These are phyloP conservation scores for Crambe crambe DNA, from an alignment of 37 sponge, comb jelly and placozoan genomes.

Conservation along the genomic window DNA sequence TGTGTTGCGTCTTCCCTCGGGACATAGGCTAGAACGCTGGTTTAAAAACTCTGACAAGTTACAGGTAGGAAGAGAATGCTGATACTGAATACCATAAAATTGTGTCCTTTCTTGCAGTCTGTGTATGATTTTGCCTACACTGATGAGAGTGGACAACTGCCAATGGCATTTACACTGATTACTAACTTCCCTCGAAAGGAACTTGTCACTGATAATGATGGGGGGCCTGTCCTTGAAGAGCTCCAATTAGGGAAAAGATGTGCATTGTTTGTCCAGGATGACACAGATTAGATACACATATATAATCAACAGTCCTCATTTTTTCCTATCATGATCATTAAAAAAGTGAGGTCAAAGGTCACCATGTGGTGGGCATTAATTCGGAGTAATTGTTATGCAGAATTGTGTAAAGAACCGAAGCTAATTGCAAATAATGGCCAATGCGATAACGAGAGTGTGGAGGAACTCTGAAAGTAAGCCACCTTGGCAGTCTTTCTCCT, in stretches of 20 bases:
- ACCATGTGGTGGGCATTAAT: neutral
- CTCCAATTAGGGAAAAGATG: conserved; percentile 56
- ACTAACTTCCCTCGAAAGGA: conserved; percentile 73
- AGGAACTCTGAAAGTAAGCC: neutral
- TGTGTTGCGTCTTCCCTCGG: conserved; percentile 35
- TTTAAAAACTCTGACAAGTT: conserved; percentile 51
- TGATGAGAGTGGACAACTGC: conserved; percentile 20
- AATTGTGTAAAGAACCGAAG: too few species aligned
- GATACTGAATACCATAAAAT: neutral
- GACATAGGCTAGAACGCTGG: conserved; percentile 59
- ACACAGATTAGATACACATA: conserved; percentile 6
- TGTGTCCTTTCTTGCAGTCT: conserved; percentile 14
- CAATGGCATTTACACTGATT: conserved; percentile 36
- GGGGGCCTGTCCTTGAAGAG: conserved; percentile 61
- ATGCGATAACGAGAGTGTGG: neutral
- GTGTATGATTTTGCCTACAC: conserved; percentile 76
- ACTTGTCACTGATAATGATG: conserved; percentile 30
- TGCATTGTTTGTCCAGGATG: conserved; percentile 69
- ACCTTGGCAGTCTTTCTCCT: too few species aligned
- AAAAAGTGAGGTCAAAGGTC: neutral
- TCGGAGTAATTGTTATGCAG: too few species aligned
- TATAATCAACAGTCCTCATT: too few species aligned
- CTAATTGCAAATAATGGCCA: neutral
- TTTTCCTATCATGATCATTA: neutral
- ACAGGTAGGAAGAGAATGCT: conserved; percentile 45